These are phyloP conservation scores for Ferrisia virgata DNA, from an alignment of 2,888 invertebrate species.

Conservation along the genomic window DNA sequence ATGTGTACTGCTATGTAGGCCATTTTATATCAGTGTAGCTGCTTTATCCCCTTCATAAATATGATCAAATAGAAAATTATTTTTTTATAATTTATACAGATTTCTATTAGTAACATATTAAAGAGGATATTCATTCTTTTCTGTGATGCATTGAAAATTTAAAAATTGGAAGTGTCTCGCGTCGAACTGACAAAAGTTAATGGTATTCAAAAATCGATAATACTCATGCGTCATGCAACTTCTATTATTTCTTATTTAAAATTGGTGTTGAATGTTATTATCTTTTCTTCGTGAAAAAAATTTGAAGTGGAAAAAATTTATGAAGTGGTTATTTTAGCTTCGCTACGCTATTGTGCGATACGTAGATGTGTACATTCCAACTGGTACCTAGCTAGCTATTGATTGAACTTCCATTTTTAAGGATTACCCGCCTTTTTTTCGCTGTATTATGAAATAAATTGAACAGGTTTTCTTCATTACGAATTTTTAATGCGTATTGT, in stretches of 20 bases:
- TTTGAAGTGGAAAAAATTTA: too few relatives aligned
- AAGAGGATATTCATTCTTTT: too few relatives aligned
- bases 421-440: background rate
- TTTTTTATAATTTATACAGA: too few relatives aligned
- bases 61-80: too few relatives aligned
- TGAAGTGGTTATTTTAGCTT: too few relatives aligned
- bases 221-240: background rate
- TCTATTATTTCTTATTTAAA: background rate
- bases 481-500: background rate
- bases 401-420: background rate
- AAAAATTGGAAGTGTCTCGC: background rate
- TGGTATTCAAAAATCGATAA: background rate
- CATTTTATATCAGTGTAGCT: too few relatives aligned
- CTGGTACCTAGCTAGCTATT: background rate
- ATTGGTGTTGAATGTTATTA: background rate
- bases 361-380: too few relatives aligned
- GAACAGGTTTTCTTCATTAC: background rate
- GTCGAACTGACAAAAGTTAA: background rate
- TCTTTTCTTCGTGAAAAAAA: background rate
- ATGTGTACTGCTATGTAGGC: too few relatives aligned
- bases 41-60: too few relatives aligned
- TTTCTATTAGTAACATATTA: too few relatives aligned
- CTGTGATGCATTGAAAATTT: too few relatives aligned
- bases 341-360: background rate
- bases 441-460: background rate